These are phyloP conservation scores for Syngnathus rostellatus DNA, from an alignment of 2,797 vertebrate genomes.

Conservation along the genomic window DNA sequence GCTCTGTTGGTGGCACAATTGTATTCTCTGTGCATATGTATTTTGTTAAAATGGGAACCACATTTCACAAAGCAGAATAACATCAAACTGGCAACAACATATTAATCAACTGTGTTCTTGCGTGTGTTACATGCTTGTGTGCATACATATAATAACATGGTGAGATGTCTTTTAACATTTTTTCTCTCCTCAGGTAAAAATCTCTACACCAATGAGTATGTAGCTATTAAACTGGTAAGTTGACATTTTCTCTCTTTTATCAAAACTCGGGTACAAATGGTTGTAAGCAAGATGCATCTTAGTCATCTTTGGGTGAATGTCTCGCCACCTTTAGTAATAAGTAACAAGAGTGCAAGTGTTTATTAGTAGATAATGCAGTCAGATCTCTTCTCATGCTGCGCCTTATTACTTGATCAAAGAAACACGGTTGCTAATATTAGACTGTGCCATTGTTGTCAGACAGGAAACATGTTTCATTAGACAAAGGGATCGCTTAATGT, in stretches of 20 bases:
- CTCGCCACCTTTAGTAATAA: background rate
- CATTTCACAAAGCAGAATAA: too few relatives aligned
- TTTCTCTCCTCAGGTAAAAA: slow-evolving; percentile 82
- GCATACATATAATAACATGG: too few relatives aligned
- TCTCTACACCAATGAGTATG: slow-evolving; percentile 99
- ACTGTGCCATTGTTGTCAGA: slow-evolving; percentile 5
- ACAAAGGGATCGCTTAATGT: slow-evolving; percentile 5
- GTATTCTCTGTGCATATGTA: too few relatives aligned
- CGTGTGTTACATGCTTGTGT: too few relatives aligned
- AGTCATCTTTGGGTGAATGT: background rate
- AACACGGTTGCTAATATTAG: slow-evolving; percentile 5
- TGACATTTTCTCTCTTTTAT: slow-evolving; percentile 3
- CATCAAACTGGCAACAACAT: too few relatives aligned
- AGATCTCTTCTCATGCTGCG: background rate
- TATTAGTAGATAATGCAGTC: background rate
- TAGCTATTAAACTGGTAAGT: slow-evolving; percentile 99
- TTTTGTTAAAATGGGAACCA: too few relatives aligned
- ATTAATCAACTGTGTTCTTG: too few relatives aligned
- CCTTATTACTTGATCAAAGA: background rate
- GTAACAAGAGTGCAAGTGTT: background rate
- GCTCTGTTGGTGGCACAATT: too few relatives aligned
- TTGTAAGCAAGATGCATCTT: background rate
- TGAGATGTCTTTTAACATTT: background rate
- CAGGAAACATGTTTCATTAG: slow-evolving; percentile 3
- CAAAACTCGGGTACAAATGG: background rate